Conservation (phyloP, 2,888 invertebrate genomes). For the Eupithecia dodoneata region DNA sequence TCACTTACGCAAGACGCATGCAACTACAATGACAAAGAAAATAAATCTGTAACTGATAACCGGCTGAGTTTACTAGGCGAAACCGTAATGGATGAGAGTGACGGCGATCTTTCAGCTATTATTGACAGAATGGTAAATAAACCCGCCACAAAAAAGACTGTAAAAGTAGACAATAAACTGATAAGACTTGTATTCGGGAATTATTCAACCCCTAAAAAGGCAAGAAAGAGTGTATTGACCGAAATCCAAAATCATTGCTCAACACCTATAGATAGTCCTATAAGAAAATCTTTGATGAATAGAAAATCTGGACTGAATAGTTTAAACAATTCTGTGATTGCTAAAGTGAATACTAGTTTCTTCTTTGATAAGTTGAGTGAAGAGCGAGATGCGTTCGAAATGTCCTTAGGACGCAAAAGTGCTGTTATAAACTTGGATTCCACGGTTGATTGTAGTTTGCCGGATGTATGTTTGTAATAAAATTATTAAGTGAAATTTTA, state of each 20-base stretch:
- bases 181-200: conserved; percentile 67
- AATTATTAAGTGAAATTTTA: not conserved
- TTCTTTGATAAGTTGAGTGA: conserved; percentile 81
- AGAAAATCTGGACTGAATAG: conserved; percentile 48
- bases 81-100: conserved; percentile 53
- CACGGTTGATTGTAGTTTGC: conserved; percentile 71
- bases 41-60: conserved; percentile 50
- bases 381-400: conserved; percentile 86
- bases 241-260: conserved; percentile 68
- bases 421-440: conserved; percentile 56
- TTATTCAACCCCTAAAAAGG: conserved; percentile 61
- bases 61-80: conserved; percentile 61
- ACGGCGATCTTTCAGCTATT: conserved; percentile 69
- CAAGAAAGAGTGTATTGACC: conserved; percentile 53
- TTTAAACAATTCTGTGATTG: conserved; percentile 51
- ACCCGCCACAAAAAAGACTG: conserved; percentile 59
- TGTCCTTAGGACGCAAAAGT: conserved; percentile 76
- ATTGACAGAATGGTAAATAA: conserved; percentile 70
- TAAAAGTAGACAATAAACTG: conserved; percentile 66
- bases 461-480: conserved; percentile 60
- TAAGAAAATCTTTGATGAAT: conserved; percentile 40
- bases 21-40: conserved; percentile 34
- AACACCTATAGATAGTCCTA: conserved; percentile 70
- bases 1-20: conserved; percentile 49
- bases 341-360: conserved; percentile 74